phyloP scores from a whole-genome alignment of 2,888 invertebrate genomes.

The Amaurobius ferox region DNA sequence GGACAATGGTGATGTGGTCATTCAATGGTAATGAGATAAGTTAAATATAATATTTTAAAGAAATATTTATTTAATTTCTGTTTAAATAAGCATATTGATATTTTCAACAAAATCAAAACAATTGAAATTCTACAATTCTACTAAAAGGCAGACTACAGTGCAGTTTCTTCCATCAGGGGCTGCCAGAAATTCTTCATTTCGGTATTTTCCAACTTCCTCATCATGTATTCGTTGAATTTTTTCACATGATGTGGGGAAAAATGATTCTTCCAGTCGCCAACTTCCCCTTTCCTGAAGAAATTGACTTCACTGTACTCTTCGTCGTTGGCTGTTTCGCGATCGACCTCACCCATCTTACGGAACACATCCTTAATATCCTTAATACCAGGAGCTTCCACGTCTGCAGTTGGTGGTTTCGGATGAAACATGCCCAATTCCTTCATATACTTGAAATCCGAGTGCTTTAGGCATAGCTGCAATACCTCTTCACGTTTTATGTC shows the following conservation, averaged over 20 bases:
- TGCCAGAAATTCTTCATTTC: conserved; percentile 47
- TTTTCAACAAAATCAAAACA: too few species aligned
- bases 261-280: conserved; percentile 78
- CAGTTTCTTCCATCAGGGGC: conserved; percentile 26
- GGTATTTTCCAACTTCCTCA: conserved; percentile 42
- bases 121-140: too few species aligned
- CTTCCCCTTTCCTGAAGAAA: conserved; percentile 75
- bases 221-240: conserved; percentile 61
- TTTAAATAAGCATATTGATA: too few species aligned
- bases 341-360: conserved; percentile 6
- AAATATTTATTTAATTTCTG: too few species aligned
- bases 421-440: conserved; percentile 46
- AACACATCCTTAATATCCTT: background rate
- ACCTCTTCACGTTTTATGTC: conserved; percentile 38
- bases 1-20: too few species aligned
- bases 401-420: background rate
- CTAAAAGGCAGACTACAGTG: too few species aligned
- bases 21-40: too few species aligned
- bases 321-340: background rate
- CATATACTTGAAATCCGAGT: conserved; percentile 68
- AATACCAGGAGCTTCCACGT: background rate
- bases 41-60: too few species aligned
- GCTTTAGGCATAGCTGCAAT: conserved; percentile 55
- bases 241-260: conserved; percentile 76
- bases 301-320: conserved; percentile 20